Conservation (phyloP, 2,113 vertebrate species). For the Psophia crepitans region DNA sequence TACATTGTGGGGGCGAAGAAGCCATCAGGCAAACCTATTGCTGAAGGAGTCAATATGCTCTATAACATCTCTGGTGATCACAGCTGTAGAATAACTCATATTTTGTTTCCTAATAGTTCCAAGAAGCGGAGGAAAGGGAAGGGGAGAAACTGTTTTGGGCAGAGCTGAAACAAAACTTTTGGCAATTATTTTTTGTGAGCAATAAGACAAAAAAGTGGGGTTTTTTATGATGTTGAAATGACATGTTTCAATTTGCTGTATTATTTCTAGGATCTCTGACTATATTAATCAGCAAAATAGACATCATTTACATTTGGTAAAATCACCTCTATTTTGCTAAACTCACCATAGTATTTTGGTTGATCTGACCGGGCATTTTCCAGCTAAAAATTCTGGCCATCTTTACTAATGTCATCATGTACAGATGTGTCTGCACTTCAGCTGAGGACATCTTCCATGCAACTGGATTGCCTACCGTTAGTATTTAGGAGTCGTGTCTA, state of each 20-base stretch:
- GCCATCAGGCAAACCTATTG: slow-evolving; percentile 6
- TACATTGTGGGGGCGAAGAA: background rate
- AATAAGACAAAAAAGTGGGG: background rate
- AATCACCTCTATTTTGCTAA: background rate
- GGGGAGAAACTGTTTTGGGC: slow-evolving; percentile 35
- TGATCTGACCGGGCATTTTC: background rate
- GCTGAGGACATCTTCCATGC: background rate
- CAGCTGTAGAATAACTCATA: slow-evolving; percentile 40
- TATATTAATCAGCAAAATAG: background rate
- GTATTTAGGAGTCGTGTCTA: background rate
- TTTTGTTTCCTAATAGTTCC: slow-evolving; percentile 46
- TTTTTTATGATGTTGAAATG: background rate
- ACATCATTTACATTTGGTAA: background rate
- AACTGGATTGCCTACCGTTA: background rate
- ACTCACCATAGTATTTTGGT: background rate
- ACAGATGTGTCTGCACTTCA: background rate
- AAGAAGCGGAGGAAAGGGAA: slow-evolving; percentile 24
- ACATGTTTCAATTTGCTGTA: background rate
- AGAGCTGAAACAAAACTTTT: slow-evolving; percentile 36
- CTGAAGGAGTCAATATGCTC: slow-evolving; percentile 30
- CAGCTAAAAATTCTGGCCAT: background rate
- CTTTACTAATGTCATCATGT: background rate
- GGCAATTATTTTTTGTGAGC: background rate
- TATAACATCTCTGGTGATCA: slow-evolving; percentile 48
- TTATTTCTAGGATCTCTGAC: background rate